These are phyloP conservation scores for Steromphala cineraria DNA, from an alignment of 2,888 invertebrate species.

Conservation along the genomic window DNA sequence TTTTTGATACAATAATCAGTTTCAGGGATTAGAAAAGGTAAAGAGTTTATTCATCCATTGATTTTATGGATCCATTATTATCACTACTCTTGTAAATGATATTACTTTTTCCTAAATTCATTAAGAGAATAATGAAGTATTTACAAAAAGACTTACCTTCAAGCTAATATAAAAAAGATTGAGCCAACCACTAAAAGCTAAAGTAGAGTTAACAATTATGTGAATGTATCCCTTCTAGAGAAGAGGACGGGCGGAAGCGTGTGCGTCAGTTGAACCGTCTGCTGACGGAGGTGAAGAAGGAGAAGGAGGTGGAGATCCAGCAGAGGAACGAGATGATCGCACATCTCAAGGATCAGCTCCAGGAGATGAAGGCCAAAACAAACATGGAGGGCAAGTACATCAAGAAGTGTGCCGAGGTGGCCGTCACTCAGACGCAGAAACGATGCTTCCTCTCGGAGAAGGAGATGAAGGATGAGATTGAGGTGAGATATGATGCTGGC, in stretches of 20 bases:
- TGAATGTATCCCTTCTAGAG: constrained; percentile 46
- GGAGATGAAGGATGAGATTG: constrained; percentile 67
- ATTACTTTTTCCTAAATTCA: too few species aligned
- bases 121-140: too few species aligned
- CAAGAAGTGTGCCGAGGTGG: constrained; percentile 74
- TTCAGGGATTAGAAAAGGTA: too few species aligned
- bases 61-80: too few species aligned
- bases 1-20: too few species aligned
- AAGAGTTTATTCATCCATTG: too few species aligned
- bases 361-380: constrained; percentile 75
- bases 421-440: constrained; percentile 74
- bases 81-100: too few species aligned
- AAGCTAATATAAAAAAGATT: too few species aligned
- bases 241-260: constrained; percentile 71
- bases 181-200: too few species aligned
- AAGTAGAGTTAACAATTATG: too few species aligned
- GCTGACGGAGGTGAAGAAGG: constrained; percentile 69
- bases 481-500: constrained; percentile 48
- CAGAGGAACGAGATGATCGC: constrained; percentile 75
- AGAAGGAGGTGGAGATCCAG: constrained; percentile 72
- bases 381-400: constrained; percentile 76
- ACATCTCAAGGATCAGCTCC: constrained; percentile 75
- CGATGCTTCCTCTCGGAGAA: constrained; percentile 65
- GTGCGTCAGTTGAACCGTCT: constrained; percentile 69
- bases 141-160: too few species aligned